These are phyloP conservation scores for Cephus sareptanus DNA, from an alignment of 2,888 invertebrate genomes.

Conservation along the genomic window DNA sequence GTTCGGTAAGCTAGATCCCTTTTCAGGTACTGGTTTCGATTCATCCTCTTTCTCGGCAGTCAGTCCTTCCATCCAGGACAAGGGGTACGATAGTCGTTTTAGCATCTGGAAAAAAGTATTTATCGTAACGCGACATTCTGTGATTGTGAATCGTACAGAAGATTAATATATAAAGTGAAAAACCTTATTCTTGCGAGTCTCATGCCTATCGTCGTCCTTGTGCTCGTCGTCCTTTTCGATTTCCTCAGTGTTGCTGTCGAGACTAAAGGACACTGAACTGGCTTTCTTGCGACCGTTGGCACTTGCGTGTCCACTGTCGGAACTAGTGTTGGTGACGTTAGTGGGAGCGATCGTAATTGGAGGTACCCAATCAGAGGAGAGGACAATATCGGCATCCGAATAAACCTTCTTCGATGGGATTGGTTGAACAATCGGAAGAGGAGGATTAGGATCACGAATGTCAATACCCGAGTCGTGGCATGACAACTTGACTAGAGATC, in stretches of 20 bases:
- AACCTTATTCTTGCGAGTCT: conserved; percentile 80
- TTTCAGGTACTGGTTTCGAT: conserved; percentile 70
- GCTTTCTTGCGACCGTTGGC: conserved; percentile 75
- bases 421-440: conserved; percentile 73
- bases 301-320: conserved; percentile 62
- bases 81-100: conserved; percentile 89
- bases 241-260: conserved; percentile 70
- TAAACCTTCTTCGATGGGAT: conserved; percentile 79
- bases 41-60: conserved; percentile 79
- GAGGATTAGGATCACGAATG: conserved; percentile 78
- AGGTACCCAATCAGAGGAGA: conserved; percentile 89
- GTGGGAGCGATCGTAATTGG: conserved; percentile 82
- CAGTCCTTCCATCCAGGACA: conserved; percentile 92
- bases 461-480: conserved; percentile 93
- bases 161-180: neutral
- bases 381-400: conserved; percentile 88
- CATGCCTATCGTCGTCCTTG: conserved; percentile 61
- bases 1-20: conserved; percentile 70
- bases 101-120: conserved; percentile 77
- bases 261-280: conserved; percentile 78
- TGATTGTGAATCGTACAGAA: neutral
- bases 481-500: conserved; percentile 81
- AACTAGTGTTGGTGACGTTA: conserved; percentile 73
- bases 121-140: neutral
- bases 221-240: conserved; percentile 68